phyloP scores from a whole-genome alignment of 1,140 invertebrate genomes.

The Lanistes nyassanus region DNA sequence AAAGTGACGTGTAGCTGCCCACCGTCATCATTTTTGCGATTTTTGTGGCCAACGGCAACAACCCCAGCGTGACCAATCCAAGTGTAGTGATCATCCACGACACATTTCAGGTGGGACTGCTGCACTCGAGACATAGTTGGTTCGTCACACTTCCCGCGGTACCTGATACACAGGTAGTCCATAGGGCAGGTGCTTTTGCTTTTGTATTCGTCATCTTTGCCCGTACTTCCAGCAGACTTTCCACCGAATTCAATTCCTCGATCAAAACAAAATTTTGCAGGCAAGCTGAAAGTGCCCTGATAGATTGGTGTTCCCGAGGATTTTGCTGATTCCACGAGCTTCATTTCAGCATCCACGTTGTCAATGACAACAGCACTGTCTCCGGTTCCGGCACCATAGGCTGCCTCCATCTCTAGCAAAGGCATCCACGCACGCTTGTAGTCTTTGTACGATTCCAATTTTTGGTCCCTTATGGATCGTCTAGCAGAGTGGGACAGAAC shows the following conservation, averaged over 20 bases:
- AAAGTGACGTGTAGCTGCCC: slow-evolving; percentile 2
- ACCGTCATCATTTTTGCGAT: not conserved
- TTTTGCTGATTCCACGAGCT: not conserved
- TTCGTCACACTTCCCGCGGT: not conserved
- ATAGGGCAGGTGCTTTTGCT: slow-evolving; percentile 9
- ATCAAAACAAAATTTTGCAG: slow-evolving; percentile 28
- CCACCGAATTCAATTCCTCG: slow-evolving; percentile 34
- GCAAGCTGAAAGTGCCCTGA: slow-evolving; percentile 28
- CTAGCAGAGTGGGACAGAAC: slow-evolving; percentile 29
- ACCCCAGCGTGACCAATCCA: slow-evolving; percentile 17
- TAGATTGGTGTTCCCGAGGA: slow-evolving; percentile 9
- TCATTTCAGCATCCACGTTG: slow-evolving; percentile 21
- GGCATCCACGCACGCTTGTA: slow-evolving; percentile 41
- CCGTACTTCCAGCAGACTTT: slow-evolving; percentile 9
- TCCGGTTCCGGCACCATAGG: slow-evolving; percentile 24
- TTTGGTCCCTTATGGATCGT: not conserved
- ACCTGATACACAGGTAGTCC: slow-evolving; percentile 38
- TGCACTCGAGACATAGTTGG: not conserved
- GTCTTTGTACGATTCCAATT: slow-evolving; percentile 17
- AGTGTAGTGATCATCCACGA: slow-evolving; percentile 13
- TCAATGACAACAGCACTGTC: slow-evolving; percentile 32
- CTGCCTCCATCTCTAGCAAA: slow-evolving; percentile 43
- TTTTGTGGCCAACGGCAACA: slow-evolving; percentile 2
- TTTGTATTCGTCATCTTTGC: not conserved
- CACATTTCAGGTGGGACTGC: not conserved